Percentiles rank a stretch among this genome's conserved stretches.
phyloP scores from a whole-genome alignment of 2,888 invertebrate species.

The Caenorhabditis angaria region DNA sequence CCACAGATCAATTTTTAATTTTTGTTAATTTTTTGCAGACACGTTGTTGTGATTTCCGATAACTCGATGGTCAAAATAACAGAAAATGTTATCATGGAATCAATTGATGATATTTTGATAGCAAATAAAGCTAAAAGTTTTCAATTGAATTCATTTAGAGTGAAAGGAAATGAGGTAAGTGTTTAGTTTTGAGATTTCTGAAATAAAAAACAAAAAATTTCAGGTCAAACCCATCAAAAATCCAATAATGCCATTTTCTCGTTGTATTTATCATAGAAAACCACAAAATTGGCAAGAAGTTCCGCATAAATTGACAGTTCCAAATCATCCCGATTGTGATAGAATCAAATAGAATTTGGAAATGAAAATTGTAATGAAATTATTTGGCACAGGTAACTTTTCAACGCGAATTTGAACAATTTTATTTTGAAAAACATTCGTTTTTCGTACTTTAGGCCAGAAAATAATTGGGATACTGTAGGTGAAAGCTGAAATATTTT shows the following conservation, averaged over 20 bases:
- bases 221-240: slow-evolving; percentile 6
- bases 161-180: slow-evolving; percentile 18
- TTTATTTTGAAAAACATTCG: no score
- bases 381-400: no score
- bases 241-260: slow-evolving; percentile 25
- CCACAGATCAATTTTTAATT: neutral
- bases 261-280: slow-evolving; percentile 21
- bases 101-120: slow-evolving; percentile 34
- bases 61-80: slow-evolving; percentile 32
- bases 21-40: slow-evolving; percentile 17
- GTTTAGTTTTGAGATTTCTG: neutral
- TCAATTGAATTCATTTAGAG: slow-evolving; percentile 19
- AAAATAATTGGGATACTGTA: no score
- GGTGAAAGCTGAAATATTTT: no score
- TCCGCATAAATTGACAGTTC: slow-evolving; percentile 18
- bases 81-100: slow-evolving; percentile 11
- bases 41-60: slow-evolving; percentile 28
- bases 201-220: neutral
- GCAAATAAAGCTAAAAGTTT: slow-evolving; percentile 15
- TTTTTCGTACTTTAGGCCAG: no score
- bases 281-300: slow-evolving; percentile 22
- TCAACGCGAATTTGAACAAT: no score
- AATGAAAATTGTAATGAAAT: no score
- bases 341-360: neutral
- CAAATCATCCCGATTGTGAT: slow-evolving; percentile 35